These are phyloP conservation scores for Lithobates pipiens DNA, from an alignment of 2,797 vertebrate species.

Conservation along the genomic window DNA sequence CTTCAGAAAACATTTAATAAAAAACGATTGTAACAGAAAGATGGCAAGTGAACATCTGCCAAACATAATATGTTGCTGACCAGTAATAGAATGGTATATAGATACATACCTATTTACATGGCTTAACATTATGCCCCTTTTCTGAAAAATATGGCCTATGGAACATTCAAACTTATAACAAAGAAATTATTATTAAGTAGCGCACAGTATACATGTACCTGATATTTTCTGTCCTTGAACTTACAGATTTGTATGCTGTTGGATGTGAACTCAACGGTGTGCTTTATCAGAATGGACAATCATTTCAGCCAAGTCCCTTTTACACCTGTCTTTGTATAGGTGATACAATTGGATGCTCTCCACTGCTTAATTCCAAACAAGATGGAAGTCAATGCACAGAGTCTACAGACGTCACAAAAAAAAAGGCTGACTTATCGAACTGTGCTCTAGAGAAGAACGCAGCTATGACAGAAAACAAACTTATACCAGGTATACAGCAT, in stretches of 20 bases:
- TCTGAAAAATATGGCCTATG: too few relatives aligned
- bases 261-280: constrained; percentile 90
- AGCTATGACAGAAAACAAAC: constrained; percentile 78
- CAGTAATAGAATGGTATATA: too few relatives aligned
- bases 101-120: too few relatives aligned
- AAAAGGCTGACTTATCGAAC: constrained; percentile 70
- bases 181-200: too few relatives aligned
- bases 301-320: constrained; percentile 87
- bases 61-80: too few relatives aligned
- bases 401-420: constrained; percentile 69
- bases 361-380: constrained; percentile 81
- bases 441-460: constrained; percentile 74
- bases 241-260: constrained; percentile 89
- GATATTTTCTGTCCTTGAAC: constrained; percentile 38
- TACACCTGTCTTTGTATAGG: constrained; percentile 93
- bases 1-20: too few relatives aligned
- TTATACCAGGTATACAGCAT: constrained; percentile 85
- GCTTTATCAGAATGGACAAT: constrained; percentile 89
- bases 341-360: constrained; percentile 92
- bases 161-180: too few relatives aligned
- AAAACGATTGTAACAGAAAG: too few relatives aligned
- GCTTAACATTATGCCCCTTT: too few relatives aligned
- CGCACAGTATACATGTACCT: too few relatives aligned
- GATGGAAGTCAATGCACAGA: constrained; percentile 73
- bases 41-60: too few relatives aligned